Base-by-base conservation (phyloP, 2,888 invertebrate genomes). In the Pinctada fucata region DNA sequence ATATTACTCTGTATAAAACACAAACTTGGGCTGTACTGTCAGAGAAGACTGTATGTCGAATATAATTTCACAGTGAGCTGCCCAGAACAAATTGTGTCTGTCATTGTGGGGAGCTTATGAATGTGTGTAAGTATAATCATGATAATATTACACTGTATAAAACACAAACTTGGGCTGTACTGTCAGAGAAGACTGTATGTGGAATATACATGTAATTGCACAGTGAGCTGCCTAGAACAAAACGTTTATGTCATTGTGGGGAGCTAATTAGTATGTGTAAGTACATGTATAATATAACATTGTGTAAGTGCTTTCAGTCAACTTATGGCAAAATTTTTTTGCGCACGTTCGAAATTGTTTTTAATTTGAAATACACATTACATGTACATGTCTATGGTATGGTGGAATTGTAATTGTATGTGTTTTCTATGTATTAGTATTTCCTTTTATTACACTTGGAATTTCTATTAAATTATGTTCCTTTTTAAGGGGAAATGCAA, bases 191-290 rank as follows among this genome's bases (percentile, higher is more conserved):
- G 88, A 89, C 71, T 91, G 91, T 79, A 13, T 83, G 45, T 72
- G 65, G 6, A 79, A 69, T 6, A 90, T 58, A 8, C 31, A 31
- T 31, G 31, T 72, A 98, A 45, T 8, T 13, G 45, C 47, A 8
- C 50, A 10, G 5, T 74, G 74, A 50, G 65, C 13, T 13, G 10
- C 51, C 3, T 3, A 66, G 6, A 51, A 51, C 8, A 74, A 31
- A 31, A 65, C 50, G 16, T 93, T 96, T 97, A 82, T 98, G 97
- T 93, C 95, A 13, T 76, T 99, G 31, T 99, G 99, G 99, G 99
- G 98, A 93, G 96, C 97, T 93, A 97, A 97, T 91, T 97, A 98
- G 93, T 99, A 99, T 97, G 97, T 98, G 97, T 99, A 84, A 87
- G 82, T 82, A 72, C 13, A 31, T 31, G 31, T 58, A 65, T 58